Conservation (phyloP, 2,888 invertebrate genomes). For the Platynereis dumerilii region DNA sequence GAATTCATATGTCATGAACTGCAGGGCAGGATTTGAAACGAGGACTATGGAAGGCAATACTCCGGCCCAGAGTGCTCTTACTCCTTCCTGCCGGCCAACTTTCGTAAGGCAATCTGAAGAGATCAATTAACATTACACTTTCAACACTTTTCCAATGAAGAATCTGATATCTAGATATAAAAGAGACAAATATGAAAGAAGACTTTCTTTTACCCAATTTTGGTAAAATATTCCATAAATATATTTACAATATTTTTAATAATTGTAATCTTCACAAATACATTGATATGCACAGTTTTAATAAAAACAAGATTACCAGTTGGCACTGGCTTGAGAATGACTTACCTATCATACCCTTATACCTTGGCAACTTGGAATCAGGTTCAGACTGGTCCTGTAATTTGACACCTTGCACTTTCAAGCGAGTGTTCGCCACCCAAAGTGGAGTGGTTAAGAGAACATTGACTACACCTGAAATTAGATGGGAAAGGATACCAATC, state of each 20-base stretch:
- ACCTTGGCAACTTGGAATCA: constrained; percentile 29
- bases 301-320: no score
- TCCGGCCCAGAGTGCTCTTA: constrained; percentile 81
- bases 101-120: constrained; percentile 73
- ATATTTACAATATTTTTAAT: no score
- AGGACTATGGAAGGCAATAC: constrained; percentile 83
- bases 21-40: constrained; percentile 87
- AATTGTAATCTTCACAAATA: no score
- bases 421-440: constrained; percentile 89
- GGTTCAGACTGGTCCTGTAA: constrained; percentile 35
- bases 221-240: no score
- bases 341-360: constrained; percentile 52
- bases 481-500: no score
- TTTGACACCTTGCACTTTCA: constrained; percentile 77
- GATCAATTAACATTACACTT: background rate
- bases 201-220: no score
- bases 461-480: constrained; percentile 80
- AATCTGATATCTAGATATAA: no score
- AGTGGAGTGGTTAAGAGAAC: constrained; percentile 86
- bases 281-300: no score
- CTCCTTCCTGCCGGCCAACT: constrained; percentile 77
- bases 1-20: constrained; percentile 90
- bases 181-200: no score
- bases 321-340: no score
- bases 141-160: background rate